A percentile compares a stretch with the other conserved stretches of the same genome.
Conservation (phyloP, 2,888 invertebrate genomes). For the Lutraria lutraria region DNA sequence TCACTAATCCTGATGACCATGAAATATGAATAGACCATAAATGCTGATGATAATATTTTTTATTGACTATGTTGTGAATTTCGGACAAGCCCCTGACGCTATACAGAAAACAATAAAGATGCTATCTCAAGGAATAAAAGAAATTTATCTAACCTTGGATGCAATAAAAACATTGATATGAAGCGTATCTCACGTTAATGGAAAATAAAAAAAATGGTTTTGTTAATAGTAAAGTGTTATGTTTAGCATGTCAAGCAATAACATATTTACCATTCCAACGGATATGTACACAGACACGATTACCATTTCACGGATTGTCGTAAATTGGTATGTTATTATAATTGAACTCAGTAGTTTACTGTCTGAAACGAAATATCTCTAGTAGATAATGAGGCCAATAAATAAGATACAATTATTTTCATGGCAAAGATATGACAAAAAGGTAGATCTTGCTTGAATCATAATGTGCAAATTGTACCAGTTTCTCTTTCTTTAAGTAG, state of each 20-base stretch:
- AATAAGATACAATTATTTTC: background rate
- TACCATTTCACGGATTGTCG: background rate
- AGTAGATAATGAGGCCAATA: background rate
- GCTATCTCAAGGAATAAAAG: background rate
- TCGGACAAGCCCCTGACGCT: background rate
- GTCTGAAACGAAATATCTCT: background rate
- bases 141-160: background rate
- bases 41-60: background rate
- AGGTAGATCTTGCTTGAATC: background rate
- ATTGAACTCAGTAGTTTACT: background rate
- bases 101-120: background rate
- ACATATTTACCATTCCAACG: background rate
- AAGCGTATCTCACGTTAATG: background rate
- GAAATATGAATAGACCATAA: background rate
- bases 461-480: background rate
- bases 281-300: background rate
- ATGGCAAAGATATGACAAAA: background rate
- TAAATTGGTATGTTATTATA: background rate
- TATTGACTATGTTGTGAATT: background rate
- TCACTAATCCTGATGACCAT: no score
- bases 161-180: conserved; percentile 7
- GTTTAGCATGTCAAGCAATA: background rate
- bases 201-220: background rate
- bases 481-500: background rate
- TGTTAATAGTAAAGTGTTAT: background rate